Conservation (phyloP, 2,113 vertebrate genomes). For the Dolichallabes microphthalmus region DNA sequence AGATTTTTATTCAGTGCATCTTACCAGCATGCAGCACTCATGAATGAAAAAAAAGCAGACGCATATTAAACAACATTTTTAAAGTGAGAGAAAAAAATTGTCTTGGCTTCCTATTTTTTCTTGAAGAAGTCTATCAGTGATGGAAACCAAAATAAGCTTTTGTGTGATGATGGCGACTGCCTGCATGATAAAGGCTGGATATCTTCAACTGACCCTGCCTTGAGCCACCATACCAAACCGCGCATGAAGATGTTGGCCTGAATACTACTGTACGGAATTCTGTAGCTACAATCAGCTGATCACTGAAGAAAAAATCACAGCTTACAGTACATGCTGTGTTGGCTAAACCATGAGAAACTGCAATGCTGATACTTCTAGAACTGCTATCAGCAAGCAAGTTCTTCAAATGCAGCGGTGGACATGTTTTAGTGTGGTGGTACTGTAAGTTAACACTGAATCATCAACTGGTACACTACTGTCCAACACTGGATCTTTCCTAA, state of each 20-base stretch:
- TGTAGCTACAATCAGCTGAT: not conserved
- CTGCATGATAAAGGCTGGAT: slow-evolving; percentile 14
- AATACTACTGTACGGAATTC: not conserved
- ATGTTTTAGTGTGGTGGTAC: not conserved
- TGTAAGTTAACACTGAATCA: not conserved
- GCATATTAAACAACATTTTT: not conserved
- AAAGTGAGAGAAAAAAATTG: not conserved
- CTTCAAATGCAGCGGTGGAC: slow-evolving; percentile 18
- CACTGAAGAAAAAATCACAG: slow-evolving; percentile 11
- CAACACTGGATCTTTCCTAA: not conserved
- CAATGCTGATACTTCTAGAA: slow-evolving; percentile 20
- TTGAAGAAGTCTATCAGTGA: not conserved
- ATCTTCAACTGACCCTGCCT: not conserved
- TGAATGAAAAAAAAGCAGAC: not conserved
- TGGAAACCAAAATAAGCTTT: not conserved
- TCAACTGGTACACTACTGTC: not conserved
- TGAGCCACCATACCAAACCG: not conserved
- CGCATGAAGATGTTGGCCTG: not conserved
- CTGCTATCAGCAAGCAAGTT: slow-evolving; percentile 29
- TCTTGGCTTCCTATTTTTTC: not conserved
- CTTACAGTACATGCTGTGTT: slow-evolving; percentile 12
- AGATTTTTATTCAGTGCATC: not conserved
- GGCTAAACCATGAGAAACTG: slow-evolving; percentile 31
- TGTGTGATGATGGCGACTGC: not conserved
- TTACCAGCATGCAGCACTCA: not conserved